Evolutionary conservation across 2,888 invertebrate genomes (phyloP), one percentile per base, ranked within the genome.

Genomic region (Chrysolina oricalcia): DNA sequence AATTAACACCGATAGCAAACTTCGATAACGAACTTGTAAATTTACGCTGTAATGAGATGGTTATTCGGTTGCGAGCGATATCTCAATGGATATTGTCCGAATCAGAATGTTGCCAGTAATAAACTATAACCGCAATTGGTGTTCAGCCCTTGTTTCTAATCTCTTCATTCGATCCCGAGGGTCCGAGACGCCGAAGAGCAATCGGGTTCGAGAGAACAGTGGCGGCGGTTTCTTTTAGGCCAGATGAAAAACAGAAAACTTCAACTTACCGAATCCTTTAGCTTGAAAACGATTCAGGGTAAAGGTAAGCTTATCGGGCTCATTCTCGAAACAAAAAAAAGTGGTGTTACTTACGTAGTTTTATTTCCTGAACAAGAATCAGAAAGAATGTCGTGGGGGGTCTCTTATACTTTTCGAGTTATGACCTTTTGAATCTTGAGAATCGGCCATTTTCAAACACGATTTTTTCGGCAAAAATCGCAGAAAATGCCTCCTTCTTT

Each of bases 11-110:
- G 75, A 78, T 78, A 73, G 65, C 66, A 21, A 59, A 68, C 73
- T 71, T 78, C 75, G 75, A 78, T 78, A 74, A 75, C 69, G 66
- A 75, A 75, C 75, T 63, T 73, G 75, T 78, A 78, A 78, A 78
- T 78, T 75, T 78, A 64, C 50, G 69, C 67, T 46, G 73, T 71
- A 75, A 68, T 68, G 75, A 67, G 65, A 65, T 41, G 69, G 65
- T 70, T 69, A 70, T 75, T 73, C 64, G 71, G 66, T 65, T 69
- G 68, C 70, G 35, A 59, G 59, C 59, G 23, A 35, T 59, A 59
- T 59, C 59, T 59, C 75, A 69, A 72, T 69, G 72, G 64, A 63
- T 67, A 75, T 75, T 73, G 73, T 73, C 72, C 67, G 73, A 56
- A 62, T 70, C 59, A 64, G 43, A 46, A 70, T 64, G 64, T 69